phyloP scores from a whole-genome alignment of 2,797 vertebrate genomes.

The Microctenopoma stevenorrisi region DNA sequence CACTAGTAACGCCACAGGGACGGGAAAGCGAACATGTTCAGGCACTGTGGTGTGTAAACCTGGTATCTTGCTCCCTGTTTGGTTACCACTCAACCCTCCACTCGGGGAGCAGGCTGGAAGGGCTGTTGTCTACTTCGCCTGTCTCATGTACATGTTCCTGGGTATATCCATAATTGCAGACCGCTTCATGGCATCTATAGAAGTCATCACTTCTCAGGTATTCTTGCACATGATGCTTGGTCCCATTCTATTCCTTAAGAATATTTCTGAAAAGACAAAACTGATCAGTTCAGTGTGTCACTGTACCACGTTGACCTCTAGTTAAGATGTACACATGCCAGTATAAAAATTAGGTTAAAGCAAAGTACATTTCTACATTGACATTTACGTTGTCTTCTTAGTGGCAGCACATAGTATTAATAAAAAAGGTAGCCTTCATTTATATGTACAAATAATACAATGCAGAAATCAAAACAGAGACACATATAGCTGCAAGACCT shows the following conservation, averaged over 20 bases:
- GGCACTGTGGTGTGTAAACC: constrained; percentile 82
- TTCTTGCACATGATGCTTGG: neutral
- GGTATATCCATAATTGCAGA: constrained; percentile 97
- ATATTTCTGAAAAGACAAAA: too few relatives aligned
- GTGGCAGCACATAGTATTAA: neutral
- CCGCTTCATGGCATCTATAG: constrained; percentile 97
- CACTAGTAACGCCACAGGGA: constrained; percentile 43
- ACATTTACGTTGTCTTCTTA: neutral
- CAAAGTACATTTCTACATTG: neutral
- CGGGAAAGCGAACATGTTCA: constrained; percentile 54
- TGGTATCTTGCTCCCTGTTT: constrained; percentile 91
- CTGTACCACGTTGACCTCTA: neutral
- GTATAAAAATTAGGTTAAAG: neutral
- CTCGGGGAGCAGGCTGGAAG: constrained; percentile 88
- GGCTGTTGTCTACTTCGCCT: constrained; percentile 91
- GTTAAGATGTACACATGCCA: too few relatives aligned
- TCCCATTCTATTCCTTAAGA: neutral
- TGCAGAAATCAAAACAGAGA: too few relatives aligned
- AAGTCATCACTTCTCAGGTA: constrained; percentile 98
- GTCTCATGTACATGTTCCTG: constrained; percentile 95
- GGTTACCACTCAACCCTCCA: constrained; percentile 88
- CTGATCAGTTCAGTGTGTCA: neutral
- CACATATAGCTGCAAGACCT: too few relatives aligned
- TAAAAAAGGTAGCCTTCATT: too few relatives aligned
- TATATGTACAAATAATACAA: too few relatives aligned